A percentile compares a stretch with the other conserved stretches of the same genome.
Conservation (phyloP, 2,888 invertebrate genomes). For the Notodonta ziczac region DNA sequence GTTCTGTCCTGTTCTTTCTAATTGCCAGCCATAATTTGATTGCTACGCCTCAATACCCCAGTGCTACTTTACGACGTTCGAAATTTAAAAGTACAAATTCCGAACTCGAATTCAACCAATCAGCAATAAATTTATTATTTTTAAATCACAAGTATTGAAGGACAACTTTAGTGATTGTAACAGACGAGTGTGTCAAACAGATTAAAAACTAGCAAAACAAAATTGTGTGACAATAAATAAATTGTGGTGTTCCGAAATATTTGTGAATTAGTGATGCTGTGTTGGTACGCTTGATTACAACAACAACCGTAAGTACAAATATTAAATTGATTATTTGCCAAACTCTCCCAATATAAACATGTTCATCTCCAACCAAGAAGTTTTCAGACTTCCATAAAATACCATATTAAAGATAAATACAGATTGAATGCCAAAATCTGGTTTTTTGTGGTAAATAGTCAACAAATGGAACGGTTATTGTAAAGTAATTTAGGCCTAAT, state of each 20-base stretch:
- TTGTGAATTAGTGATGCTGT: constrained; percentile 78
- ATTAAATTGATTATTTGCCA: neutral
- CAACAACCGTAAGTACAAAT: constrained; percentile 67
- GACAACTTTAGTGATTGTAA: constrained; percentile 40
- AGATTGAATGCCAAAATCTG: neutral
- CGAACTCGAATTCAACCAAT: constrained; percentile 33
- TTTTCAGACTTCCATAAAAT: neutral
- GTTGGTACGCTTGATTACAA: constrained; percentile 54
- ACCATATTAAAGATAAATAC: neutral
- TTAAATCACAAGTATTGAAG: constrained; percentile 28
- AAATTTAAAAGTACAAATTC: constrained; percentile 36
- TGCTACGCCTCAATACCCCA: constrained; percentile 44
- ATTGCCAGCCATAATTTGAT: constrained; percentile 63
- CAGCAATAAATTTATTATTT: constrained; percentile 18
- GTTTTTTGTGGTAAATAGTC: neutral
- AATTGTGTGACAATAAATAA: constrained; percentile 58
- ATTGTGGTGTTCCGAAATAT: constrained; percentile 53
- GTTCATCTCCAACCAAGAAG: neutral
- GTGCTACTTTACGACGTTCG: constrained; percentile 38
- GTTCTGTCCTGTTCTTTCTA: constrained; percentile 71
- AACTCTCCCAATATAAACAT: neutral
- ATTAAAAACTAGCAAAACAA: constrained; percentile 15
- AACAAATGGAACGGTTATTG: constrained; percentile 5
- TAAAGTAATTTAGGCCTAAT: constrained; percentile 50
- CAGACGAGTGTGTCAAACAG: constrained; percentile 44